Conservation (phyloP, 2,113 vertebrate genomes). For the Melanocharis versteri region DNA sequence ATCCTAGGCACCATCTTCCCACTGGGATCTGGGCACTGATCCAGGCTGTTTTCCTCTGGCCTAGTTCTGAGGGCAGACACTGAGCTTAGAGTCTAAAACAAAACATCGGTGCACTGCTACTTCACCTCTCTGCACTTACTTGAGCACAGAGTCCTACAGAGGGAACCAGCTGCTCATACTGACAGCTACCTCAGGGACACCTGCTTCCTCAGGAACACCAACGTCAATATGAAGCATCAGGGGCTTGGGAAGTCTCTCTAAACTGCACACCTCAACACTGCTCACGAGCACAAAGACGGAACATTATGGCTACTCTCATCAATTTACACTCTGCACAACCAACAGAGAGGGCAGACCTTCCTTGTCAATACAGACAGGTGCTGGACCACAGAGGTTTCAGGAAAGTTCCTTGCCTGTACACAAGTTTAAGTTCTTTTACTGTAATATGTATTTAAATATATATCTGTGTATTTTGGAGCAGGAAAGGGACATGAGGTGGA, state of each 20-base stretch:
- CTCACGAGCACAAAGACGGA: neutral
- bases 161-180: neutral
- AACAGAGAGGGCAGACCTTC: neutral
- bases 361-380: neutral
- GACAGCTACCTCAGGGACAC: neutral
- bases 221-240: neutral
- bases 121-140: neutral
- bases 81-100: neutral
- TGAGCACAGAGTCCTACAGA: neutral
- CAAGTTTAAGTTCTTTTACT: constrained; percentile 8
- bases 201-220: neutral
- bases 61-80: neutral
- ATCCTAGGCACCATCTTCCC: neutral
- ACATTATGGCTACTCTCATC: neutral
- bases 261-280: neutral
- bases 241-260: neutral
- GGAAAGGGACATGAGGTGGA: neutral
- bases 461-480: constrained; percentile 5
- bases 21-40: neutral
- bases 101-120: neutral
- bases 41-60: neutral
- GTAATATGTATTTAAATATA: constrained; percentile 24
- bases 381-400: constrained; percentile 1
- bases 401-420: constrained; percentile 22
- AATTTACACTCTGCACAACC: neutral